Evolutionary conservation across 2,888 invertebrate species (phyloP).

Genomic region (Maniola hyperantus): DNA sequence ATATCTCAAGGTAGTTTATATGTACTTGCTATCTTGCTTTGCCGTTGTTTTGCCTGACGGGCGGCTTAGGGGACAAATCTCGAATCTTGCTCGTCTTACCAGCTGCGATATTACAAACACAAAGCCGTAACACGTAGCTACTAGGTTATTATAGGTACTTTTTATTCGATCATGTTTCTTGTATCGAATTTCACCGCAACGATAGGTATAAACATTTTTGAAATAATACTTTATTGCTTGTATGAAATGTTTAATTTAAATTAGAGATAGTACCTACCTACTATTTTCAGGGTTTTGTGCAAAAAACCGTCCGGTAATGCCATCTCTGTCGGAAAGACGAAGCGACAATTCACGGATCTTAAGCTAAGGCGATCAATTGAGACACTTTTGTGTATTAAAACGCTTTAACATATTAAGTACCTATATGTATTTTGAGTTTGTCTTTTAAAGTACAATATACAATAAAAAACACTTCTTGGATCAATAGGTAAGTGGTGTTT

Average conservation of each 20-base stretch:
- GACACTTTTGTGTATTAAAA: neutral
- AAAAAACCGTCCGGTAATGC: conserved; percentile 4
- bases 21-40: conserved; percentile 14
- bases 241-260: too few relatives aligned
- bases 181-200: neutral
- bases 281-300: too few relatives aligned
- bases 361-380: conserved; percentile 57
- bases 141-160: neutral
- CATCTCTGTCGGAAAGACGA: conserved; percentile 27
- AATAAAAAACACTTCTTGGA: too few relatives aligned
- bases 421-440: neutral
- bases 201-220: neutral
- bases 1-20: conserved; percentile 11
- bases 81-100: conserved; percentile 57
- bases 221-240: neutral
- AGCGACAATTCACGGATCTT: conserved; percentile 66
- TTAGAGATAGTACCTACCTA: too few relatives aligned
- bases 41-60: conserved; percentile 46
- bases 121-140: conserved; percentile 8
- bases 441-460: too few relatives aligned
- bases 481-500: too few relatives aligned
- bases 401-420: neutral
- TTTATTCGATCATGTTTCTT: neutral
- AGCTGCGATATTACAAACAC: conserved; percentile 37
- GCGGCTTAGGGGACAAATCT: conserved; percentile 64